A percentile compares a stretch with the other conserved stretches of the same genome.
Evolutionary conservation across 2,797 vertebrate genomes (phyloP).

Genomic region (Brachyrhaphis roseni): DNA sequence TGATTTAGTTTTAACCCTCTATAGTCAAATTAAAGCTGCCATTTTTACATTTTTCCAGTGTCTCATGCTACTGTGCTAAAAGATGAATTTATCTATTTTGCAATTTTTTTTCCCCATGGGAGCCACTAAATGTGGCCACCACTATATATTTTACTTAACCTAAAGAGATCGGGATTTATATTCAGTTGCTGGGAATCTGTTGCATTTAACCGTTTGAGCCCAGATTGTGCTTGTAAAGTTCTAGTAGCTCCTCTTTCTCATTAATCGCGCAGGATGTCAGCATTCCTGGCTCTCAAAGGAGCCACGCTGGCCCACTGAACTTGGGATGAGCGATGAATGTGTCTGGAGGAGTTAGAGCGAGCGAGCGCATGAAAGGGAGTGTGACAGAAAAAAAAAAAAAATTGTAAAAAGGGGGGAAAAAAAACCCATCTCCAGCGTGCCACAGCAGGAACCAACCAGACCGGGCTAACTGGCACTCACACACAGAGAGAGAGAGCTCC

Average conservation of each 20-base stretch:
- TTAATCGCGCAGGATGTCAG: conserved; percentile 58
- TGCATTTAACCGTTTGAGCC: background rate
- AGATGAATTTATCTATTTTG: background rate
- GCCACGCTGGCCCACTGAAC: conserved; percentile 74
- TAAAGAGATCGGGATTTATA: background rate
- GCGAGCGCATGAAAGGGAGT: conserved; percentile 11
- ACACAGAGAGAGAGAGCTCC: conserved; percentile 56
- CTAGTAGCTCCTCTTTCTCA: conserved; percentile 52
- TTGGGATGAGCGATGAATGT: conserved; percentile 46
- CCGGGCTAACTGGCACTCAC: conserved; percentile 29
- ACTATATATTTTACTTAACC: background rate
- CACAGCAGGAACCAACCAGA: conserved; percentile 35
- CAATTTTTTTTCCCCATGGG: background rate
- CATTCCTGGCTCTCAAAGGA: conserved; percentile 66
- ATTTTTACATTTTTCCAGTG: background rate
- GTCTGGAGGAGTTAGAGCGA: conserved; percentile 24
- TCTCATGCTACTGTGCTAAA: background rate
- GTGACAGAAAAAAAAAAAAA: conserved; percentile 26
- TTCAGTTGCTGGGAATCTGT: background rate
- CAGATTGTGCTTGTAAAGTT: conserved; percentile 7
- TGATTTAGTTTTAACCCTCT: background rate
- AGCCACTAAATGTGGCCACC: background rate
- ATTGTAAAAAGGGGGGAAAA: background rate
- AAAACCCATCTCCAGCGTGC: background rate
- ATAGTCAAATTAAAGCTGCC: background rate